These are phyloP conservation scores for Tympanoctomys barrerae DNA, from an alignment of 2,797 vertebrate species.

Conservation along the genomic window DNA sequence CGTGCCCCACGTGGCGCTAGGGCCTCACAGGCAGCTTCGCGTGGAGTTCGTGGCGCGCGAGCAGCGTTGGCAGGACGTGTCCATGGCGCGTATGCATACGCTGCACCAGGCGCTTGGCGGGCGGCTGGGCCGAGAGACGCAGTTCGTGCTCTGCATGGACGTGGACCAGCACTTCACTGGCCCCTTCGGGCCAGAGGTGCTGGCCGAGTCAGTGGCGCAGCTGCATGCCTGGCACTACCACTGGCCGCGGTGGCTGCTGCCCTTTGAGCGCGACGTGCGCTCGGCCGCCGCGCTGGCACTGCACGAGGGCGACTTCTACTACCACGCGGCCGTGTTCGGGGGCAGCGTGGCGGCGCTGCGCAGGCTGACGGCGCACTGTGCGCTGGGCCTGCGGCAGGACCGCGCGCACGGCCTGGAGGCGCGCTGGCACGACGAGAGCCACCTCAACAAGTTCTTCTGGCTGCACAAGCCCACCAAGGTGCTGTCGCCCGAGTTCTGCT, in stretches of 20 bases:
- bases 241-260: slow-evolving; percentile 73
- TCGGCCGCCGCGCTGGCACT: slow-evolving; percentile 86
- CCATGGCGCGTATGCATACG: slow-evolving; percentile 87
- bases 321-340: slow-evolving; percentile 89
- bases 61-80: slow-evolving; percentile 90
- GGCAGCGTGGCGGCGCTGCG: slow-evolving; percentile 87
- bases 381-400: slow-evolving; percentile 81
- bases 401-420: slow-evolving; percentile 88
- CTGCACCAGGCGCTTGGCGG: slow-evolving; percentile 83
- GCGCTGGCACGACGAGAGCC: slow-evolving; percentile 91
- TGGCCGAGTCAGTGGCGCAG: slow-evolving; percentile 86
- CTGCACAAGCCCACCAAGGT: slow-evolving; percentile 90
- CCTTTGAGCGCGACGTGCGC: slow-evolving; percentile 86
- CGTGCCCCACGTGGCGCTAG: slow-evolving; percentile 72
- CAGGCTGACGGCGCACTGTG: slow-evolving; percentile 86
- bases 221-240: slow-evolving; percentile 88
- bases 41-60: slow-evolving; percentile 75
- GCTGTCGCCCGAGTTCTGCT: slow-evolving; percentile 91
- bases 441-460: slow-evolving; percentile 90
- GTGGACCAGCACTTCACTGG: slow-evolving; percentile 84
- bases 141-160: slow-evolving; percentile 86
- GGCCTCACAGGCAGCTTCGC: slow-evolving; percentile 55
- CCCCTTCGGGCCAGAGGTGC: slow-evolving; percentile 87
- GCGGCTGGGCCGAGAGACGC: slow-evolving; percentile 42
- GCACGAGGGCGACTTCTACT: slow-evolving; percentile 90